Evolutionary conservation across 2,113 vertebrate genomes (phyloP), one percentile per base, ranked within the genome.

Genomic region (Bos indicus): DNA sequence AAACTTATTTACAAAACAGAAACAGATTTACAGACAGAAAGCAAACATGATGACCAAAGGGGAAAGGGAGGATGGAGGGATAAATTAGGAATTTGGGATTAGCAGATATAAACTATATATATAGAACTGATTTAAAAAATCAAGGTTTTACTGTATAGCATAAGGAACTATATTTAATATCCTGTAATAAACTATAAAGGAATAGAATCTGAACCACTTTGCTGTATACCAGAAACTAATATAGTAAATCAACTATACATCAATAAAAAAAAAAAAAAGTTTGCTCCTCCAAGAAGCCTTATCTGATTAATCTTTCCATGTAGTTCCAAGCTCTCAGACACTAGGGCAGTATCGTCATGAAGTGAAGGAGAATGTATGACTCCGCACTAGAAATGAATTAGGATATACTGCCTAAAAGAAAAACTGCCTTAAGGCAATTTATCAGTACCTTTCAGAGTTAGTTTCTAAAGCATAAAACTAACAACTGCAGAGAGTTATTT

Each of bases 381-480:
- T 92, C 23, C 9, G 36, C 40, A 33, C 26, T 80, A 88, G 43
- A 80, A 56, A 77, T 90, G 17, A 28, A 46, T 86, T 90, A 78
- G 7, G 16, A 87, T 78, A 88, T 36, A 78, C 11, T 57, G 52
- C 43, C 71, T 78, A 59, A 67, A 93, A 92, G 62, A 56, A 95
- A 82, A 91, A 92, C 62, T 62, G n/a, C 51, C 84, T 90, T 83
- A 60, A 86, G 17, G 56, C 84, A 83, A 92, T 83, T 96, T 54
- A 77, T 95, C 19, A 77, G 21, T 40, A 78, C 43, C 28, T 59
- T 89, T 96, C 88, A 95, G 59, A 16, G 5, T 82, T 95, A 90
- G 80, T 96, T 96, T 92, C 57, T 64, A 54, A n/a, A 88, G 46
- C 59, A 93, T 71, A 83, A 94, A 94, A 51, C 59, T 95, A 97